A percentile compares a stretch with the other conserved stretches of the same genome.
phyloP scores from a whole-genome alignment of 30 jellyfish, hydroid and myxozoan genomes.

The Aurelia sp. region DNA sequence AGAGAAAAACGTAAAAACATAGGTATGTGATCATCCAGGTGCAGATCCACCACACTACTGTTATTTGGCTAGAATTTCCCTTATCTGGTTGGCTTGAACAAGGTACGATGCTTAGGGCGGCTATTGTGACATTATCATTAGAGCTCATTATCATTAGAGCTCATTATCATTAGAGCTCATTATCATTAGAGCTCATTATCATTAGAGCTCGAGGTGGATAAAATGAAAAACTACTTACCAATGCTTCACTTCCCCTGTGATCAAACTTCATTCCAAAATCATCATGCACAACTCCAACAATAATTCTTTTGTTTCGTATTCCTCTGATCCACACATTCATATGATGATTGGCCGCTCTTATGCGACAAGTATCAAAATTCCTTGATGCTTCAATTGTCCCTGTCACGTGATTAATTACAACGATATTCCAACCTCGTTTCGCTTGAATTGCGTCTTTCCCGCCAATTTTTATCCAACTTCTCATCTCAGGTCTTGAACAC shows the following conservation, averaged over 20 bases:
- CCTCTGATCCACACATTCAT: conserved; percentile 4
- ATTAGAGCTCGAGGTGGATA: too few species aligned
- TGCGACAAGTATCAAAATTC: conserved; percentile 13
- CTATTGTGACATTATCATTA: too few species aligned
- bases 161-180: too few species aligned
- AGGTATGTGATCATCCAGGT: too few species aligned
- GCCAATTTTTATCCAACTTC: conserved; percentile 27
- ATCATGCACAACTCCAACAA: conserved; percentile 43
- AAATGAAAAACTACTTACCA: conserved; percentile 9
- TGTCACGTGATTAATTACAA: conserved; percentile 37
- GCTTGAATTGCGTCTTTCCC: conserved; percentile 9
- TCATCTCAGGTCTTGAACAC: conserved; percentile 10
- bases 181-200: too few species aligned
- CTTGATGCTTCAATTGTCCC: conserved; percentile 27
- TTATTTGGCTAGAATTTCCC: too few species aligned
- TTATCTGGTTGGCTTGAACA: too few species aligned
- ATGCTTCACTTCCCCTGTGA: neutral
- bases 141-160: too few species aligned
- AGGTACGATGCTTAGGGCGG: too few species aligned
- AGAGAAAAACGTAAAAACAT: too few species aligned
- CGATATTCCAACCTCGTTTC: conserved; percentile 49
- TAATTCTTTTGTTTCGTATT: conserved; percentile 14
- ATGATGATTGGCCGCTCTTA: neutral
- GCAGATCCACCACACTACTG: too few species aligned
- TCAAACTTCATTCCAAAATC: neutral